A percentile compares a stretch with the other conserved stretches of the same genome.
These are phyloP conservation scores for Hyposoter dolosus DNA, from an alignment of 2,888 invertebrate genomes.

Conservation along the genomic window DNA sequence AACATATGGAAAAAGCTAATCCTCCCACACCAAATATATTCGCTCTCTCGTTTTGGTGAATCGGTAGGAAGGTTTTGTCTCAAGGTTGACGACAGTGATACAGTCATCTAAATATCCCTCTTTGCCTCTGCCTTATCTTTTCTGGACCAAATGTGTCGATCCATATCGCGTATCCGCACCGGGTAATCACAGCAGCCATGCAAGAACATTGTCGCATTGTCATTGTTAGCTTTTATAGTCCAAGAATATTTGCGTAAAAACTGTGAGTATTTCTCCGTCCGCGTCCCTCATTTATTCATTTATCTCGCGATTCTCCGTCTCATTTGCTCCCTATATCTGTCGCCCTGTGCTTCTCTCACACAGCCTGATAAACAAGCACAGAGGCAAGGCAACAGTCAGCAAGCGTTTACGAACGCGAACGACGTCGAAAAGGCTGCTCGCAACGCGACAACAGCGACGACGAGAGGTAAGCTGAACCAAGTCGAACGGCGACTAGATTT, in stretches of 20 bases:
- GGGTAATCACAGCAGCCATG: slow-evolving; percentile 11
- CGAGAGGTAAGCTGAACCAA: slow-evolving; percentile 77
- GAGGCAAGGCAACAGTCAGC: slow-evolving; percentile 51
- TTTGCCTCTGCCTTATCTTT: not conserved
- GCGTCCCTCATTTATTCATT: slow-evolving; percentile 33
- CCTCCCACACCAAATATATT: not conserved
- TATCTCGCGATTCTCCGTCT: slow-evolving; percentile 32
- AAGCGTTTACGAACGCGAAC: slow-evolving; percentile 62
- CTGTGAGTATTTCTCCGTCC: slow-evolving; percentile 28
- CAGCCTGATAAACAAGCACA: slow-evolving; percentile 56
- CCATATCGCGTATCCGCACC: not conserved
- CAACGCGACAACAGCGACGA: slow-evolving; percentile 52
- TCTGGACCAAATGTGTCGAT: slow-evolving; percentile 7
- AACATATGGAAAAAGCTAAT: not conserved
- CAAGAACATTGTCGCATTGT: slow-evolving; percentile 2
- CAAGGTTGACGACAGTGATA: slow-evolving; percentile 1
- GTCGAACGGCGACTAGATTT: slow-evolving; percentile 83
- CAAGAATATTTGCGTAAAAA: slow-evolving; percentile 5
- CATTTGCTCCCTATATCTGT: slow-evolving; percentile 32
- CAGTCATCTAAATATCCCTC: not conserved
- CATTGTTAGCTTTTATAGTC: slow-evolving; percentile 29
- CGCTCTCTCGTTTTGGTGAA: slow-evolving; percentile 30
- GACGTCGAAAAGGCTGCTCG: slow-evolving; percentile 65
- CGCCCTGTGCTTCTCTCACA: slow-evolving; percentile 25
- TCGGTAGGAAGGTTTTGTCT: slow-evolving; percentile 34